These are phyloP conservation scores for crab-eating macaque (Macaca fascicularis) DNA, from an alignment of 2,113 vertebrate species.

Conservation along the genomic window DNA sequence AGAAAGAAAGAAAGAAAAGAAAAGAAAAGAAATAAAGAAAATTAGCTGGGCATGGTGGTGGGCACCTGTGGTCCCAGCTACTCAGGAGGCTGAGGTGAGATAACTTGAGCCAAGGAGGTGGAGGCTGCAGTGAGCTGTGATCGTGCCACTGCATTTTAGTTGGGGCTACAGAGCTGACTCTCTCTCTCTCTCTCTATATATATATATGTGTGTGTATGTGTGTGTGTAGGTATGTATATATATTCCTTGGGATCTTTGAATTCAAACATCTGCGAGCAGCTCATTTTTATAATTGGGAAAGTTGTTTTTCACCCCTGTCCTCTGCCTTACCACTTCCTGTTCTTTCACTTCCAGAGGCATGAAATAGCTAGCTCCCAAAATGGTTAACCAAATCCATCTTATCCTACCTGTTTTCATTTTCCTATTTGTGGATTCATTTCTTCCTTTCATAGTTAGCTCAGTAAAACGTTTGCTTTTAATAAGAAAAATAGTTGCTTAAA, in stretches of 20 bases:
- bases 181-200: accelerated
- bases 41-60: too few relatives aligned
- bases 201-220: accelerated
- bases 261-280: neutral
- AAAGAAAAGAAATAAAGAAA: too few relatives aligned
- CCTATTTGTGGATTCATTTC: slow-evolving; percentile 51
- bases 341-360: neutral
- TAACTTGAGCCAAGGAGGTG: too few relatives aligned
- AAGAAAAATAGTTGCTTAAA: slow-evolving; percentile 78
- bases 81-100: too few relatives aligned
- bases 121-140: too few relatives aligned
- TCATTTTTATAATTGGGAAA: neutral
- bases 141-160: too few relatives aligned
- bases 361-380: neutral
- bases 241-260: neutral
- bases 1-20: too few relatives aligned
- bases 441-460: slow-evolving; percentile 37
- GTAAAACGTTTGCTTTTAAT: slow-evolving; percentile 84
- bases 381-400: neutral
- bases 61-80: too few relatives aligned
- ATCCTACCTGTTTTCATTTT: slow-evolving; percentile 49
- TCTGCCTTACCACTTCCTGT: neutral
- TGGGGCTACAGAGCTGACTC: too few relatives aligned
- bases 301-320: neutral
- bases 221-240: too few relatives aligned